phyloP scores from a whole-genome alignment of 2,888 invertebrate genomes.

The Lithophane socia region DNA sequence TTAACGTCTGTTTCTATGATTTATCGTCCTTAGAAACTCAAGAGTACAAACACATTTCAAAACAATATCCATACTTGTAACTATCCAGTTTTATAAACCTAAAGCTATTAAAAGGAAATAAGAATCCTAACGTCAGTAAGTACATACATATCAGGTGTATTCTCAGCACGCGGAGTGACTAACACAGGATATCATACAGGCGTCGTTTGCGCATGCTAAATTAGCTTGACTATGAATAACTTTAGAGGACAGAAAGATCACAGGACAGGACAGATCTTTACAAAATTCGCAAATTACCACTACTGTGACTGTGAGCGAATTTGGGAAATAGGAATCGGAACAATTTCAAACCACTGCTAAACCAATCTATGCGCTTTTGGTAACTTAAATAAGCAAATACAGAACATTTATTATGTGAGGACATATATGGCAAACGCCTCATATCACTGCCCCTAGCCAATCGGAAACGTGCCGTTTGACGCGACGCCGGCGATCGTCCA shows the following conservation, averaged over 20 bases:
- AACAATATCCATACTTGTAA: constrained; percentile 4
- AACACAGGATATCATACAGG: constrained; percentile 60
- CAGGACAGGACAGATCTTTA: not conserved
- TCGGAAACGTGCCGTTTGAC: constrained; percentile 42
- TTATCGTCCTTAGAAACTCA: constrained; percentile 1
- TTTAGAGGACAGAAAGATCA: constrained; percentile 1
- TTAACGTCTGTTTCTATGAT: not conserved
- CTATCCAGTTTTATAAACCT: constrained; percentile 35
- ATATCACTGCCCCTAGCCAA: constrained; percentile 24
- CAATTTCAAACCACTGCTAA: not conserved
- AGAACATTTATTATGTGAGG: not conserved
- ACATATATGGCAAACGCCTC: not conserved
- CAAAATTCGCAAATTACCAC: not conserved
- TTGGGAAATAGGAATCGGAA: not conserved
- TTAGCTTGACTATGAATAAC: constrained; percentile 37
- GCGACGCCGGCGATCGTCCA: constrained; percentile 30
- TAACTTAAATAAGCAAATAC: not conserved
- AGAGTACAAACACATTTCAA: not conserved
- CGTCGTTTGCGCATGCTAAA: constrained; percentile 50
- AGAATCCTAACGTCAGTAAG: constrained; percentile 42
- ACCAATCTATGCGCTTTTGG: not conserved
- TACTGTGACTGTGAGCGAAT: not conserved
- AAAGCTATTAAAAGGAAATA: constrained; percentile 41
- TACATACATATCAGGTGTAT: constrained; percentile 60
- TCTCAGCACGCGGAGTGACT: constrained; percentile 60